Percentiles rank a stretch among this genome's conserved stretches.
These are phyloP conservation scores for Drosophila colorata DNA, from an alignment of 2,888 invertebrate species.

Conservation along the genomic window DNA sequence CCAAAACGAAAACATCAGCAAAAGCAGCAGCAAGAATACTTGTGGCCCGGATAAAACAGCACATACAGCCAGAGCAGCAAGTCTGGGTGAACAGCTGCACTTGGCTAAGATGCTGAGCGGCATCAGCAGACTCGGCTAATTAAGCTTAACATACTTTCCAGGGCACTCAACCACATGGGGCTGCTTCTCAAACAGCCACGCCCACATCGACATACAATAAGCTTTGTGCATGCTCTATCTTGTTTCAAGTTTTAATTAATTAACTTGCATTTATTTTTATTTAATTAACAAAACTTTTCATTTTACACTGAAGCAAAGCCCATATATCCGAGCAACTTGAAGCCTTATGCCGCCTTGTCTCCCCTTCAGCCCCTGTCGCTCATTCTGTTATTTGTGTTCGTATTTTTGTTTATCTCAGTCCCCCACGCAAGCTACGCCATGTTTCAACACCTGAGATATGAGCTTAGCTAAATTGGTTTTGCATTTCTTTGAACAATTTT, in stretches of 20 bases:
- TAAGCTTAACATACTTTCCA: constrained; percentile 60
- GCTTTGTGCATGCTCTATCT: constrained; percentile 70
- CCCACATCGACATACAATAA: constrained; percentile 13
- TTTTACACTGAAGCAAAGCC: constrained; percentile 9
- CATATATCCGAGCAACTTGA: constrained; percentile 8
- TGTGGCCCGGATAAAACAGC: constrained; percentile 26
- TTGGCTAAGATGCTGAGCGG: constrained; percentile 26
- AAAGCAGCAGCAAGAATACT: constrained; percentile 23
- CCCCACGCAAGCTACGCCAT: not conserved
- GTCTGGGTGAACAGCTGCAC: constrained; percentile 43
- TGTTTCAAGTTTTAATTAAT: constrained; percentile 74
- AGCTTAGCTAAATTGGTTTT: constrained; percentile 26
- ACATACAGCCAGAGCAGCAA: constrained; percentile 13
- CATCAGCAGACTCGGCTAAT: constrained; percentile 49
- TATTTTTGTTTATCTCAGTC: constrained; percentile 4
- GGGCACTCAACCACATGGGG: constrained; percentile 31
- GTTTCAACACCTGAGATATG: constrained; percentile 14
- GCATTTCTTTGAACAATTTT: constrained; percentile 2
- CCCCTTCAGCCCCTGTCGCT: not conserved
- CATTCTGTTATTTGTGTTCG: not conserved
- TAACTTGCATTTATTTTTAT: constrained; percentile 75
- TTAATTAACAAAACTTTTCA: constrained; percentile 72
- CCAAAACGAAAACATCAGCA: constrained; percentile 25
- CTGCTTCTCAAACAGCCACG: constrained; percentile 5
- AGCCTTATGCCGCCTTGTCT: not conserved